These are phyloP conservation scores for Gari tellinella DNA, from an alignment of 2,888 invertebrate genomes.

Conservation along the genomic window DNA sequence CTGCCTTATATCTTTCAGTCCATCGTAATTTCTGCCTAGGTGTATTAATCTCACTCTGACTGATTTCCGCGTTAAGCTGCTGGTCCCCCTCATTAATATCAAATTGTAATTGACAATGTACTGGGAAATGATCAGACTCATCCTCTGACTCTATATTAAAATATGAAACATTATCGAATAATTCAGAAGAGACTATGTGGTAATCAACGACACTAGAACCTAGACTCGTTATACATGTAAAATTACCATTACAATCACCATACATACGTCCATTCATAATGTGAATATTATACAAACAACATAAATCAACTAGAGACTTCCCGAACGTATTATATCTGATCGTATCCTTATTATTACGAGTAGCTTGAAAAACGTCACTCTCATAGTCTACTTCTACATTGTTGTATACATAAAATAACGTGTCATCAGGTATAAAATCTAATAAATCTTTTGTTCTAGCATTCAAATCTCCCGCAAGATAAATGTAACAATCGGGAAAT, in stretches of 20 bases:
- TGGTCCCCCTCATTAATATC: too few species aligned
- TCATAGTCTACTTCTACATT: slow-evolving; percentile 18
- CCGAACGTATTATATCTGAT: slow-evolving; percentile 19
- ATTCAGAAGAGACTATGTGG: slow-evolving; percentile 1
- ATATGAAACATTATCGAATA: slow-evolving; percentile 4
- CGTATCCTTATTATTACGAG: slow-evolving; percentile 19
- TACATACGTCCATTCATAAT: slow-evolving; percentile 21
- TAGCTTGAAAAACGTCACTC: slow-evolving; percentile 16
- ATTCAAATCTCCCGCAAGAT: slow-evolving; percentile 31
- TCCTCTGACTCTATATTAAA: slow-evolving; percentile 7
- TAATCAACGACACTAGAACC: slow-evolving; percentile 13
- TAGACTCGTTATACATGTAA: slow-evolving; percentile 16
- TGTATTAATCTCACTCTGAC: too few species aligned
- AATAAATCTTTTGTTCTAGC: slow-evolving; percentile 32
- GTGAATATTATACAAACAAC: slow-evolving; percentile 21
- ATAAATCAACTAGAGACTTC: slow-evolving; percentile 18
- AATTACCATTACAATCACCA: slow-evolving; percentile 11
- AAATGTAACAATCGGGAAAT: slow-evolving; percentile 21
- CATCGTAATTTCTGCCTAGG: too few species aligned
- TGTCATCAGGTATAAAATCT: slow-evolving; percentile 26
- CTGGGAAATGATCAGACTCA: slow-evolving; percentile 23
- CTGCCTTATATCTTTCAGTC: too few species aligned
- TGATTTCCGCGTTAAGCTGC: too few species aligned
- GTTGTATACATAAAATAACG: slow-evolving; percentile 16
- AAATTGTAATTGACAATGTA: too few species aligned